These are phyloP conservation scores for Athetis lepigone DNA, from an alignment of 2,888 invertebrate genomes.

Conservation along the genomic window DNA sequence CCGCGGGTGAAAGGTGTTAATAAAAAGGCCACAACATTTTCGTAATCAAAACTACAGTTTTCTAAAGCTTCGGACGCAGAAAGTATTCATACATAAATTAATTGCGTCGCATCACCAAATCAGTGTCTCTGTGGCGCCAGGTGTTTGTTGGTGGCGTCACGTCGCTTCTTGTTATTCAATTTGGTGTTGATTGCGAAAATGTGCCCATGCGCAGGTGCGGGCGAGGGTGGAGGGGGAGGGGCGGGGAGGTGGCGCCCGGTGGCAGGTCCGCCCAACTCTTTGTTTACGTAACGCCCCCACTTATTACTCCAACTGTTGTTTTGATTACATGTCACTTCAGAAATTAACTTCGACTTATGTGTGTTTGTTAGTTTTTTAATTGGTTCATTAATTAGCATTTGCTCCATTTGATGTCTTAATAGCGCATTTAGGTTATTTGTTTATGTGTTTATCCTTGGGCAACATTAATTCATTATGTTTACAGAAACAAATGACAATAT, in stretches of 20 bases:
- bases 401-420: too few species aligned
- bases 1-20: too few species aligned
- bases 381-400: not conserved
- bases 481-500: not conserved
- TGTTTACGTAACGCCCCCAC: conserved; percentile 89
- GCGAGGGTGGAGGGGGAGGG: conserved; percentile 69
- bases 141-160: conserved; percentile 41
- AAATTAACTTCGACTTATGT: conserved; percentile 36
- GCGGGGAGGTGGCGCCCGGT: conserved; percentile 80
- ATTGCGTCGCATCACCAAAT: conserved; percentile 54
- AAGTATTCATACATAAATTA: conserved; percentile 48
- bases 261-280: conserved; percentile 88
- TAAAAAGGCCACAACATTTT: not conserved
- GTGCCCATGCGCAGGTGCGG: conserved; percentile 81
- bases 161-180: conserved; percentile 64
- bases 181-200: conserved; percentile 82
- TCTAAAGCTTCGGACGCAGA: conserved; percentile 23
- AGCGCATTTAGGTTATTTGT: not conserved
- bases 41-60: conserved; percentile 10
- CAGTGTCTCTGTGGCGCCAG: conserved; percentile 70
- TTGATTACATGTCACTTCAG: conserved; percentile 65
- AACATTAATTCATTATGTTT: not conserved
- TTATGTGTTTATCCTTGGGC: too few species aligned
- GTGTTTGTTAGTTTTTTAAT: conserved; percentile 13
- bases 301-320: conserved; percentile 82